Base-by-base conservation (phyloP, 2,797 vertebrate genomes). In the Sebastes hubbsi region DNA sequence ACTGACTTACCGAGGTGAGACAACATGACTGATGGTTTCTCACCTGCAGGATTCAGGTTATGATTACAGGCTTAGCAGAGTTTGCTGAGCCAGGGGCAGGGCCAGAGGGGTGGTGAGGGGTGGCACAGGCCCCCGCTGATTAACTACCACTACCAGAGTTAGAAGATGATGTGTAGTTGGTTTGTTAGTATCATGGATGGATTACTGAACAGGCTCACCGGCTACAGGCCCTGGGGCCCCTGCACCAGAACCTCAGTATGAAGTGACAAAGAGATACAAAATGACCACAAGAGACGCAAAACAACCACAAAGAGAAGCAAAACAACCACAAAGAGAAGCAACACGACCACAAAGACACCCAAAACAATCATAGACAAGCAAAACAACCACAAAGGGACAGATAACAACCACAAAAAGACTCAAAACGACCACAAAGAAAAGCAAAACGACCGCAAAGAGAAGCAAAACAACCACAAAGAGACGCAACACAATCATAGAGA, bases 1-100 rank as follows among this genome's bases (percentile, higher is more conserved):
- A 10, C 67, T 67, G 65, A 52, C 34, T 22, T 27, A 5, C 29
- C 42, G 59, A 76, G 66, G 67, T 60, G 69, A 87, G 73, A 77
- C 69, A 63, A 46, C 59, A 32, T 8, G 69, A 49, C 20, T 20
- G 34, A 71, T 14, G 29, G 22, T 65, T 49, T 46, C 29, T 62
- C 46, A 72, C 71, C 75, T 67, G 72, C 55, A 20, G 55, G 61
- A 38, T 64, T 22, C 71, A 61, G 63, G 68, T 74, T 73, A 42
- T 73, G 52, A 87, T 72, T 60, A 60, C 13, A 25, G 24, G 72
- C 24, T 81, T 18, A 38, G n/a, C 3, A 7, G n/a, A 69, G 5
- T 73, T 65, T 72, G 30, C 20, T 72, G 24, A 58, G 56, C 5
- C 52, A 63, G 24, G 20, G 18, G 22, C 22, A 29, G 5, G 4